phyloP scores from a whole-genome alignment of 2,113 vertebrate genomes.

The Lampris megalopsis region DNA sequence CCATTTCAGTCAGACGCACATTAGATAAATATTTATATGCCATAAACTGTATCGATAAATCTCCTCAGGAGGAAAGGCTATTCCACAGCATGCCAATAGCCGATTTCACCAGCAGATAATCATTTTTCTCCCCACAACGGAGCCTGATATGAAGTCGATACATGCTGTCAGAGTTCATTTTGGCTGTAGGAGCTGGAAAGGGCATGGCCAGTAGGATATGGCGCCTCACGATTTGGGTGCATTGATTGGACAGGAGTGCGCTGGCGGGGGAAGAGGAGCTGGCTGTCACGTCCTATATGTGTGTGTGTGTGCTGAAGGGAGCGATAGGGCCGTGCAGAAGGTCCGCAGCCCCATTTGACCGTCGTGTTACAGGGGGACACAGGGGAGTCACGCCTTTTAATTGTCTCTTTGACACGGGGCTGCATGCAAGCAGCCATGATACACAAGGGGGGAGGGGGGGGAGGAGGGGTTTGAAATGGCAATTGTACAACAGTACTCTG shows the following conservation, averaged over 20 bases:
- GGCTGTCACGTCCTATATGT: slow-evolving; percentile 57
- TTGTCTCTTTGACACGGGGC: slow-evolving; percentile 86
- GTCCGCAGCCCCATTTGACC: slow-evolving; percentile 71
- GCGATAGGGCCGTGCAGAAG: slow-evolving; percentile 36
- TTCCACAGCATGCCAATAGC: slow-evolving; percentile 95
- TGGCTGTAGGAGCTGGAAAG: slow-evolving; percentile 58
- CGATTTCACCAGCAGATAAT: slow-evolving; percentile 96
- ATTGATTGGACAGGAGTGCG: slow-evolving; percentile 66
- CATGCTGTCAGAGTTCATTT: slow-evolving; percentile 85
- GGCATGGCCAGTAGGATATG: slow-evolving; percentile 61
- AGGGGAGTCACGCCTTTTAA: slow-evolving; percentile 83
- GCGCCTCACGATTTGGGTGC: slow-evolving; percentile 65
- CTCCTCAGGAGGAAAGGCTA: slow-evolving; percentile 86
- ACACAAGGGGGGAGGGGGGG: slow-evolving; percentile 84
- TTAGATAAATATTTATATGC: slow-evolving; percentile 99
- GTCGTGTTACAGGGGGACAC: slow-evolving; percentile 81
- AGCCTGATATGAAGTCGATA: slow-evolving; percentile 95
- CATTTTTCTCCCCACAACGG: slow-evolving; percentile 85
- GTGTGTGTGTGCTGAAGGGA: slow-evolving; percentile 49
- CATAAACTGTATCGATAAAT: slow-evolving; percentile 97
- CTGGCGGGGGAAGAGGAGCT: slow-evolving; percentile 43
- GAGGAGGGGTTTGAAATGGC: slow-evolving; percentile 82
- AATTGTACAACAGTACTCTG: slow-evolving; percentile 85
- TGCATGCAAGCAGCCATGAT: slow-evolving; percentile 83
- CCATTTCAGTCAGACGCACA: slow-evolving; percentile 95